These are phyloP conservation scores for Perizoma affinitatum DNA, from an alignment of 2,888 invertebrate genomes.

Conservation along the genomic window DNA sequence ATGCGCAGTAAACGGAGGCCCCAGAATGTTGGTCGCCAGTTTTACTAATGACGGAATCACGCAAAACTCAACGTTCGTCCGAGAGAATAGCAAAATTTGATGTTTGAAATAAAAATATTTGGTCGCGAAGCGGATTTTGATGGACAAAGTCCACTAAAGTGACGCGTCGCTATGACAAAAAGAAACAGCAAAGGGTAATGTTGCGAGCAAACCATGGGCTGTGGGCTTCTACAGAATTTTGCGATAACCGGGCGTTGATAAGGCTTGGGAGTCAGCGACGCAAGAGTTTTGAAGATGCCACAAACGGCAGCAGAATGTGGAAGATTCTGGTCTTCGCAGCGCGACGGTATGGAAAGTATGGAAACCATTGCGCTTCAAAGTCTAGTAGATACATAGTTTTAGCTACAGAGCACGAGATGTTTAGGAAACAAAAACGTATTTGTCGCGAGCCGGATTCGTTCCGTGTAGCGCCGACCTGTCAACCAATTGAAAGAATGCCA, in stretches of 20 bases:
- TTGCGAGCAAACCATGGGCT: too few relatives aligned
- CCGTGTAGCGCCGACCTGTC: conserved; percentile 49
- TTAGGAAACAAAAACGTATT: background rate
- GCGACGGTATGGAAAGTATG: too few relatives aligned
- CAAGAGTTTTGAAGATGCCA: too few relatives aligned
- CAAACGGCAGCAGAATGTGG: too few relatives aligned
- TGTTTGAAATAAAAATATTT: conserved; percentile 10
- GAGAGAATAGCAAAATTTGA: conserved; percentile 12
- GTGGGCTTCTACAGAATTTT: too few relatives aligned
- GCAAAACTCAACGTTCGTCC: conserved; percentile 31
- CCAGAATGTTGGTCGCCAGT: conserved; percentile 44
- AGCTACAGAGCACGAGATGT: too few relatives aligned
- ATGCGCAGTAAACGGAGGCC: conserved; percentile 27
- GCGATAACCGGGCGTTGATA: too few relatives aligned
- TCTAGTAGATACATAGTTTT: background rate
- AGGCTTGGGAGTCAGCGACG: too few relatives aligned
- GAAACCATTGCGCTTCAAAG: background rate
- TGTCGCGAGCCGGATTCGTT: conserved; percentile 29
- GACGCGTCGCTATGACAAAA: too few relatives aligned
- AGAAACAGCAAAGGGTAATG: too few relatives aligned
- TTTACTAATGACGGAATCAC: conserved; percentile 39
- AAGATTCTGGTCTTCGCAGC: too few relatives aligned
- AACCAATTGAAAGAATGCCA: conserved; percentile 57
- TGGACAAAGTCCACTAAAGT: background rate
- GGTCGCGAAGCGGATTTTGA: conserved; percentile 30